phyloP scores from a whole-genome alignment of 1,140 invertebrate species.

The Leucophenga varia region DNA sequence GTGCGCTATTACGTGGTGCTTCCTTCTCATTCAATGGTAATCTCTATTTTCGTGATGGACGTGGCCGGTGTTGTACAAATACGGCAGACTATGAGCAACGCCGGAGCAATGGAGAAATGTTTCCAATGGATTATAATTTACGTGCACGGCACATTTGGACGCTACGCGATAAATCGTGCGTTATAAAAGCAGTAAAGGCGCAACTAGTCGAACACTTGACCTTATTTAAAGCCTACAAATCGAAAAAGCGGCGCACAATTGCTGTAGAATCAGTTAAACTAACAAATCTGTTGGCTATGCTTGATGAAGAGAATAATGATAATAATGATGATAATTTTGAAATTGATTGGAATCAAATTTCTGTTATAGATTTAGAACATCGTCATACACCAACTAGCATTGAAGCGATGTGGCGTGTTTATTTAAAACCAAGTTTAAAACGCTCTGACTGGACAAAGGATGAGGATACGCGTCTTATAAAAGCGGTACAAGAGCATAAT shows the following conservation, averaged over 20 bases:
- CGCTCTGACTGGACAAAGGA: slow-evolving; percentile 62
- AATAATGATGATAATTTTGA: slow-evolving; percentile 27
- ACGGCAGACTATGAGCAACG: slow-evolving; percentile 46
- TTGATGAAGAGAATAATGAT: slow-evolving; percentile 22
- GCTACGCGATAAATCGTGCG: slow-evolving; percentile 34
- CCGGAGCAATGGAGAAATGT: slow-evolving; percentile 33
- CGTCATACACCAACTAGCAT: slow-evolving; percentile 61
- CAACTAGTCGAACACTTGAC: slow-evolving; percentile 33
- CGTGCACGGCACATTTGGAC: slow-evolving; percentile 37
- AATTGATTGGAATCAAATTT: slow-evolving; percentile 56
- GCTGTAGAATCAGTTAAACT: slow-evolving; percentile 4
- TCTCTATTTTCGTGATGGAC: slow-evolving; percentile 43
- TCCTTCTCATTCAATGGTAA: slow-evolving; percentile 46
- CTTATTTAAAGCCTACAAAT: neutral
- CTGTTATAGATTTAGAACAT: slow-evolving; percentile 53
- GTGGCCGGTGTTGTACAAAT: slow-evolving; percentile 42
- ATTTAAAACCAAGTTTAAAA: slow-evolving; percentile 66
- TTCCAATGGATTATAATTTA: slow-evolving; percentile 48
- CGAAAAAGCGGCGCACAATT: slow-evolving; percentile 18
- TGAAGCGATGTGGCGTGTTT: slow-evolving; percentile 67
- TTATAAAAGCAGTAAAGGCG: slow-evolving; percentile 45
- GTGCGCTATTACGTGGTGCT: slow-evolving; percentile 33
- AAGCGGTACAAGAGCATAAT: slow-evolving; percentile 57
- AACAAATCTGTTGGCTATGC: slow-evolving; percentile 12
- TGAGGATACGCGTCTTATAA: slow-evolving; percentile 61